Percentiles rank a stretch among this genome's conserved stretches.
phyloP scores from a whole-genome alignment of 2,888 invertebrate genomes.

The Hecatera dysodea region DNA sequence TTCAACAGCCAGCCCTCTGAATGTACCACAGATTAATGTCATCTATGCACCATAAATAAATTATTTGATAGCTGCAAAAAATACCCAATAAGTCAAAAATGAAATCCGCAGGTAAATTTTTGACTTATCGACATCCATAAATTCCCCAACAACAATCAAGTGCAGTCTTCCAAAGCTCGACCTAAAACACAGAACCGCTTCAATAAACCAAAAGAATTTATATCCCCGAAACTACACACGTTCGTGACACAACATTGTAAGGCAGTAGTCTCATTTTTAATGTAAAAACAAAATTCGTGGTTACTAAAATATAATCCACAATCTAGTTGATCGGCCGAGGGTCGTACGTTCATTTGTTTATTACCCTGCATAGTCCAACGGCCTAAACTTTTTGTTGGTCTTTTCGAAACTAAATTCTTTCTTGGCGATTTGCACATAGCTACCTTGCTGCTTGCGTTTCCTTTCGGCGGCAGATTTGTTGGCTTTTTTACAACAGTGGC shows the following conservation, averaged over 20 bases:
- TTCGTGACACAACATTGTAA: constrained; percentile 68
- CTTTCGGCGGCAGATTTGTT: constrained; percentile 85
- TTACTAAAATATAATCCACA: constrained; percentile 82
- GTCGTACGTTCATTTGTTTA: constrained; percentile 87
- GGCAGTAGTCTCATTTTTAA: constrained; percentile 66
- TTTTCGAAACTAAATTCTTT: constrained; percentile 66
- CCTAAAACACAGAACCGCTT: constrained; percentile 38
- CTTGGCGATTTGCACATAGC: constrained; percentile 79
- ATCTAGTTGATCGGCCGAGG: constrained; percentile 80
- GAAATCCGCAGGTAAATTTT: neutral
- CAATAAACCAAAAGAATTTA: constrained; percentile 66
- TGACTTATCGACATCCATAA: constrained; percentile 36
- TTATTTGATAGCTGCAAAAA: neutral
- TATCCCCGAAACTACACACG: constrained; percentile 63
- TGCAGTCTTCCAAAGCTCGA: constrained; percentile 47
- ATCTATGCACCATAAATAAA: neutral
- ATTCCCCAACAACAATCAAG: constrained; percentile 48
- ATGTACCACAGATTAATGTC: neutral
- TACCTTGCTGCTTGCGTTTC: constrained; percentile 83
- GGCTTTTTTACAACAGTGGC: constrained; percentile 75
- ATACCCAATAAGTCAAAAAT: constrained; percentile 1
- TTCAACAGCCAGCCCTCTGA: neutral
- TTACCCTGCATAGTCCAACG: constrained; percentile 79
- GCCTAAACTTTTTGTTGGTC: constrained; percentile 63
- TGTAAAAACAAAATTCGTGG: constrained; percentile 68